Base-by-base conservation (phyloP, 2,888 invertebrate species). In the Aleiodes alternator region DNA sequence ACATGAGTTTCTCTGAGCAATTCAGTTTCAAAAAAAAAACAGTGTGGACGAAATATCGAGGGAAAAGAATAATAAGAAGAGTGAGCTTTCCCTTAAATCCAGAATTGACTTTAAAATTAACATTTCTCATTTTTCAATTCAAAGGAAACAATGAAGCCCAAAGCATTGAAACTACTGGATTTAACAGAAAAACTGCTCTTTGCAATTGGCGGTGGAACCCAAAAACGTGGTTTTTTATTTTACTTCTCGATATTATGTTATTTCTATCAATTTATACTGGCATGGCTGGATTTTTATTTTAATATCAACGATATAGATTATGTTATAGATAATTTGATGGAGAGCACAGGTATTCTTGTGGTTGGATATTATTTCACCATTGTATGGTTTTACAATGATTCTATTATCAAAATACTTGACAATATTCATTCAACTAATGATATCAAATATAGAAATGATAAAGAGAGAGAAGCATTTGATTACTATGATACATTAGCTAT, bases 391-490 rank as follows among this genome's bases (percentile, higher is more conserved):
- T 7, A 61, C n/a, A 34, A 61, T 6, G 34, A 12, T 29, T 5
- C 38, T n/a, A 61, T 61, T 4, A 38, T 38, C 59, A 38, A 12
- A 34, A n/a, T 61, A 12, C 31, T 61, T 38, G 34, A 61, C 4
- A 64, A 14, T 16, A 1, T 57, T n/a, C 1, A 16, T 16, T 14
- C 4, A 9, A 23, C 43, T 16, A 11, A 43, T 48, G 7, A 66
- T 66, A 14, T 34, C 5, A n/a, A 14, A 43, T n/a, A 43, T 16
- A 38, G 14, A 14, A 76, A 34, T 50, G 29, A 8, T n/a, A 73
- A 75, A 16, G 80, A 80, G 34, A 73, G 57, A 57, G 51, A 76
- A 61, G 78, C 78, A 57, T 80, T 76, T 76, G 50, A 78, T 29
- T 56, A 29, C 12, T 80, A 80, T 71, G 75, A 76, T 70, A 72